Percentiles rank a stretch among this genome's conserved stretches.
Evolutionary conservation across 2,797 vertebrate genomes (phyloP).

Genomic region (Scolopax bukidnonensis): DNA sequence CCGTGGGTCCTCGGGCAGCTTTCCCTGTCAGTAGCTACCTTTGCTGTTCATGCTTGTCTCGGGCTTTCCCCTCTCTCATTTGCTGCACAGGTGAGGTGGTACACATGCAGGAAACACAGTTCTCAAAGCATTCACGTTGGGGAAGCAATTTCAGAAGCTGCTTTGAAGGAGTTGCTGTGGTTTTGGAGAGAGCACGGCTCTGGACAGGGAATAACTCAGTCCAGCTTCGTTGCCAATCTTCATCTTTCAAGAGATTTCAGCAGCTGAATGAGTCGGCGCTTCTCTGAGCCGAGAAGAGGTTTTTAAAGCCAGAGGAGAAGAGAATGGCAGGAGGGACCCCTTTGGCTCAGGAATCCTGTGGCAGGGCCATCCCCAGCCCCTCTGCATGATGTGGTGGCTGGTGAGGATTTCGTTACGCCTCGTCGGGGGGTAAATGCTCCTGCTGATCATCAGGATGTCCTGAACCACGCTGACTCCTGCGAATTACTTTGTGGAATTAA

Average conservation of each 20-base stretch:
- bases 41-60: not conserved
- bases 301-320: not conserved
- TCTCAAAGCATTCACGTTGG: fast-evolving
- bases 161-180: not conserved
- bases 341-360: not conserved
- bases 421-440: not conserved
- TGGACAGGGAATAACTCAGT: fast-evolving
- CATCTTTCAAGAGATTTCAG: not conserved
- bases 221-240: not conserved
- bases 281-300: not conserved
- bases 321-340: not conserved
- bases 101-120: not conserved
- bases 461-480: not conserved
- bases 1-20: not conserved
- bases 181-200: not conserved
- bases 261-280: not conserved
- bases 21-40: not conserved
- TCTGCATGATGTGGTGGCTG: not conserved
- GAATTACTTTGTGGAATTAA: conserved; percentile 27
- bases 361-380: not conserved
- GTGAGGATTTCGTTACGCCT: not conserved
- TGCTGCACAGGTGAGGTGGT: not conserved
- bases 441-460: not conserved
- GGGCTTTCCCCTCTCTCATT: not conserved
- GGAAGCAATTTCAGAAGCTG: not conserved